These are phyloP conservation scores for Drosophila ironensis DNA, from an alignment of 1,140 invertebrate species.

Conservation along the genomic window DNA sequence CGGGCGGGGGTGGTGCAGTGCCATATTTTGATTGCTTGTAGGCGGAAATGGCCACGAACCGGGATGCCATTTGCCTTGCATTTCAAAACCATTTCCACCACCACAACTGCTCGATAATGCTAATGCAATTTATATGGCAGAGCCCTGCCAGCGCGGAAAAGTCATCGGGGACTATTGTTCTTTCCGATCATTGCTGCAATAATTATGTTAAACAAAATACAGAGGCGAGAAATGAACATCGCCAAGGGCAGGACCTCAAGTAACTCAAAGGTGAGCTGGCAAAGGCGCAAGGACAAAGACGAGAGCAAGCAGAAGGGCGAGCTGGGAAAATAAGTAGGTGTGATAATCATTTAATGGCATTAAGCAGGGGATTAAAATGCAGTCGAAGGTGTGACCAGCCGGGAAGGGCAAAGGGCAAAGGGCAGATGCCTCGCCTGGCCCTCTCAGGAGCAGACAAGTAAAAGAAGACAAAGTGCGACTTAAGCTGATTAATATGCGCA, in stretches of 20 bases:
- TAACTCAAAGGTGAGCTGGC: constrained; percentile 51
- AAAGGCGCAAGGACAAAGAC: constrained; percentile 6
- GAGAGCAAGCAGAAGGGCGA: neutral
- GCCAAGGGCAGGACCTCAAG: too few species aligned
- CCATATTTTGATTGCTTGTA: constrained; percentile 56
- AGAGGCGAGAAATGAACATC: too few species aligned
- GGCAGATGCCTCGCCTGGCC: constrained; percentile 22
- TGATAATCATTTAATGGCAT: constrained; percentile 73
- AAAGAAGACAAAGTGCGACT: constrained; percentile 34
- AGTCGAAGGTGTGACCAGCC: constrained; percentile 42
- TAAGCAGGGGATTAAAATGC: constrained; percentile 64
- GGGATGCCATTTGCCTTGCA: constrained; percentile 4
- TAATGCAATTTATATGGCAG: constrained; percentile 1
- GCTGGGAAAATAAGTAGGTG: constrained; percentile 39
- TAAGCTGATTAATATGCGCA: constrained; percentile 59
- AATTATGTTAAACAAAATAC: constrained; percentile 40
- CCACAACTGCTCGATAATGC: constrained; percentile 7
- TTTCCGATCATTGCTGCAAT: neutral
- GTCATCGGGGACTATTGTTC: neutral
- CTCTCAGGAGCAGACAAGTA: constrained; percentile 2
- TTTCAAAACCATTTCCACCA: neutral
- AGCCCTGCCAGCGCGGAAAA: neutral
- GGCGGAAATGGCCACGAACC: constrained; percentile 8
- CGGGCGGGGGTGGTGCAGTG: neutral
- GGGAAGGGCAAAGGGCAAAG: neutral